Evolutionary conservation across 1,140 invertebrate species (phyloP), one percentile per base, ranked within the genome.

Genomic region (Tribolium castaneum): DNA sequence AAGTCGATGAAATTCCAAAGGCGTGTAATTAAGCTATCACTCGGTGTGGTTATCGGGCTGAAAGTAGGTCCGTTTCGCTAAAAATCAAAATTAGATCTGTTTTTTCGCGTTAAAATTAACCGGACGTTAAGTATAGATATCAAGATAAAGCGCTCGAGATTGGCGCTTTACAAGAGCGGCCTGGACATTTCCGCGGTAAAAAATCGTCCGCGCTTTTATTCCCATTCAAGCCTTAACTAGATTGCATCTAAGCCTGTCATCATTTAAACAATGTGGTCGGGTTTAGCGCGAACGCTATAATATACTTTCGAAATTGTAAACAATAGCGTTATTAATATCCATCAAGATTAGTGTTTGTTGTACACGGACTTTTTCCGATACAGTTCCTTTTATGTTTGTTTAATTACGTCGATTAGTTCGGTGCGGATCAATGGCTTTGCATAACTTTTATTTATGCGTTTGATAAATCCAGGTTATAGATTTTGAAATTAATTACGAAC

Each of bases 301-400:
- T 66, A 66, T 66, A 66, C 59, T 66, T 66, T 66, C 59, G 59
- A 66, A 66, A 66, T 66, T 66, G 59, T 66, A 66, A 66, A 66
- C 59, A 66, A 66, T 66, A 66, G 59, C 59, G 59, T 34, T 66
- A 66, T 66, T 66, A 66, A 66, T 66, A 66, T 66, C 59, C 59
- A 66, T 66, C 59, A 66, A 66, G 59, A 66, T 66, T 66, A 66
- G 59, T 66, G 59, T 66, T 66, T 66, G 59, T 35, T 66, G 30
- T 66, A 35, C 34, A 66, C 13, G 19, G n/a, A 12, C 3, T 35
- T 66, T 66, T 66, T 66, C 34, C 13, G n/a, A 34, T 35, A 35
- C 59, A 14, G 59, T 66, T 66, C 59, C 59, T 35, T 34, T 66
- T 66, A 66, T 66, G 59, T 66, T 66, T 66, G 59, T 66, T 66